phyloP scores from a whole-genome alignment of 2,113 vertebrate genomes.

The Nothoprocta pentlandii region DNA sequence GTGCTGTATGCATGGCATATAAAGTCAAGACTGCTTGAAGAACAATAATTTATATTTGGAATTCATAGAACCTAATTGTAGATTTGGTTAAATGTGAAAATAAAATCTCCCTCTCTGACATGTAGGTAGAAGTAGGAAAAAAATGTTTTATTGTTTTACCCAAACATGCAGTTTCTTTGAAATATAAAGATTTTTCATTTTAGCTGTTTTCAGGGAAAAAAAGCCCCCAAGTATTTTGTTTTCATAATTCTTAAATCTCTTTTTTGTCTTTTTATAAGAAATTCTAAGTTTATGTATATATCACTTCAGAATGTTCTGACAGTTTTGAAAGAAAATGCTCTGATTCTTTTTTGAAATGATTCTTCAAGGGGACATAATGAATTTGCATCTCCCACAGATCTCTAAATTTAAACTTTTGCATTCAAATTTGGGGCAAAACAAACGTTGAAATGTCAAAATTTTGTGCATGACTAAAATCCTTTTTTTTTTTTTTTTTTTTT shows the following conservation, averaged over 20 bases:
- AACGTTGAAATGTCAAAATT: conserved; percentile 50
- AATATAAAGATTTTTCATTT: not conserved
- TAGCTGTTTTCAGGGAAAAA: not conserved
- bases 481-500: not conserved
- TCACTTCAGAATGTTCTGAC: conserved; percentile 26
- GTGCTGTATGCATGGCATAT: accelerated
- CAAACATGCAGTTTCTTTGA: not conserved
- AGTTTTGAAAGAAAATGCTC: conserved; percentile 36
- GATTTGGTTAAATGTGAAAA: not conserved
- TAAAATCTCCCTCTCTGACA: not conserved
- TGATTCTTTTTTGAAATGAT: conserved; percentile 14
- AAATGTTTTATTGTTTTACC: not conserved
- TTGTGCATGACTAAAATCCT: not conserved
- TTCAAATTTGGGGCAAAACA: conserved; percentile 47
- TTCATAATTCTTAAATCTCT: conserved; percentile 30
- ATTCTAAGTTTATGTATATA: not conserved
- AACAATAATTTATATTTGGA: not conserved
- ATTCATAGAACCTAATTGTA: not conserved
- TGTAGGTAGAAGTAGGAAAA: not conserved
- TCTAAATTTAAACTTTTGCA: conserved; percentile 52
- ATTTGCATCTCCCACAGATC: conserved; percentile 58
- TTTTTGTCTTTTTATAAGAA: conserved; percentile 19
- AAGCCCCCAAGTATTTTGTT: conserved; percentile 5
- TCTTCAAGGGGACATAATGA: conserved; percentile 32
- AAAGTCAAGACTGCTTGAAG: not conserved